Evolutionary conservation across 1,140 invertebrate genomes (phyloP).

Genomic region (Phymastichus coffea): DNA sequence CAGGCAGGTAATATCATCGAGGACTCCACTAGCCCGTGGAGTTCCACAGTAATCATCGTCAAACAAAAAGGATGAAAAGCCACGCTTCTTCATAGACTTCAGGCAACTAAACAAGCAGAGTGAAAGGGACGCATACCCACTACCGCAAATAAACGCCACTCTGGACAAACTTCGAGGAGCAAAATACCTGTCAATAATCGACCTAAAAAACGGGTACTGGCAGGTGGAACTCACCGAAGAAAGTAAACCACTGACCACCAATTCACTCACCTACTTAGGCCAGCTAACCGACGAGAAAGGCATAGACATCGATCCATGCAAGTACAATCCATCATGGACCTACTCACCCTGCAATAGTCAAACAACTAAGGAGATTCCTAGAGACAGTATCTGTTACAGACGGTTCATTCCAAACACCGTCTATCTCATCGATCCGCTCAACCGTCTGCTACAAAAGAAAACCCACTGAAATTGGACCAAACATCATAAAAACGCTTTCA

Average conservation of each 20-base stretch:
- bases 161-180: constrained; percentile 32
- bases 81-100: constrained; percentile 28
- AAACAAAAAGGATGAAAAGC: constrained; percentile 43
- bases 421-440: no score
- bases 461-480: no score
- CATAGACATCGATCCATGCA: constrained; percentile 10
- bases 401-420: constrained; percentile 45
- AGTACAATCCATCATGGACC: constrained; percentile 9
- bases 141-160: constrained; percentile 17
- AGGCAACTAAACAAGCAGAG: constrained; percentile 7
- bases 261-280: constrained; percentile 9
- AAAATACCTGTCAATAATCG: constrained; percentile 31
- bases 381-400: constrained; percentile 43
- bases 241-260: constrained; percentile 11
- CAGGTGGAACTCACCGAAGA: constrained; percentile 38
- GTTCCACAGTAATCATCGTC: no score
- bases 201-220: constrained; percentile 41
- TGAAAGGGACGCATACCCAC: constrained; percentile 1
- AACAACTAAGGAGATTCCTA: constrained; percentile 31
- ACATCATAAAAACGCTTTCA: no score
- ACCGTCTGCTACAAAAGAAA: no score
- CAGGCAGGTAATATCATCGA: no score
- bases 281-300: constrained; percentile 36
- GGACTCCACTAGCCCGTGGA: no score
- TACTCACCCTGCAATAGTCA: constrained; percentile 24